Percentiles rank a stretch among this genome's conserved stretches.
These are phyloP conservation scores for Timema cristinae DNA, from an alignment of 2,888 invertebrate species.

Conservation along the genomic window DNA sequence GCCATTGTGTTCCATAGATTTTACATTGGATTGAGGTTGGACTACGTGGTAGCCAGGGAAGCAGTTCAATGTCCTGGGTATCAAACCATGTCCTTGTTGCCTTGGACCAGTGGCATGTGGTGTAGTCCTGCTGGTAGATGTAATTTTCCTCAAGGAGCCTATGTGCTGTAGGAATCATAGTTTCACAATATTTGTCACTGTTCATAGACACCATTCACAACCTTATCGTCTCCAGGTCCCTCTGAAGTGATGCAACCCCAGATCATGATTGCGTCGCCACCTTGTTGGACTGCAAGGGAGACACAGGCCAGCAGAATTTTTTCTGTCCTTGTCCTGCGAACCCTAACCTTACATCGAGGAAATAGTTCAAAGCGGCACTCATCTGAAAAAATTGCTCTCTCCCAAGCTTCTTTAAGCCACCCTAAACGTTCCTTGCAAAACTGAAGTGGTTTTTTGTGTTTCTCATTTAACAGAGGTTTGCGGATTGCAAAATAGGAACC, in stretches of 20 bases:
- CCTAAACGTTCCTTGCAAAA: no score
- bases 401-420: no score
- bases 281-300: not conserved
- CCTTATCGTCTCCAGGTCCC: not conserved
- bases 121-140: not conserved
- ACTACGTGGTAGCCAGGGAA: constrained; percentile 5
- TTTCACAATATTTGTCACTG: constrained; percentile 4
- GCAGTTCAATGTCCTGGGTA: not conserved
- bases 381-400: no score
- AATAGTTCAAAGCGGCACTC: no score
- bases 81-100: constrained; percentile 9
- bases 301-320: constrained; percentile 6
- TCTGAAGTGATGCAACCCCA: constrained; percentile 10
- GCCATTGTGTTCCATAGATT: constrained; percentile 9
- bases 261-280: constrained; percentile 9
- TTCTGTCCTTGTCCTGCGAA: not conserved
- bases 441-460: no score
- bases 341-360: no score
- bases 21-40: not conserved
- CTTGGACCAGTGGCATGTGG: constrained; percentile 12
- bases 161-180: no score
- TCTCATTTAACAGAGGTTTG: no score
- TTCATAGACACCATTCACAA: not conserved
- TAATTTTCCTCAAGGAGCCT: no score
- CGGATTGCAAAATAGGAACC: no score